Evolutionary conservation across 2,113 vertebrate genomes (phyloP).

Genomic region (Crotalus viridis): DNA sequence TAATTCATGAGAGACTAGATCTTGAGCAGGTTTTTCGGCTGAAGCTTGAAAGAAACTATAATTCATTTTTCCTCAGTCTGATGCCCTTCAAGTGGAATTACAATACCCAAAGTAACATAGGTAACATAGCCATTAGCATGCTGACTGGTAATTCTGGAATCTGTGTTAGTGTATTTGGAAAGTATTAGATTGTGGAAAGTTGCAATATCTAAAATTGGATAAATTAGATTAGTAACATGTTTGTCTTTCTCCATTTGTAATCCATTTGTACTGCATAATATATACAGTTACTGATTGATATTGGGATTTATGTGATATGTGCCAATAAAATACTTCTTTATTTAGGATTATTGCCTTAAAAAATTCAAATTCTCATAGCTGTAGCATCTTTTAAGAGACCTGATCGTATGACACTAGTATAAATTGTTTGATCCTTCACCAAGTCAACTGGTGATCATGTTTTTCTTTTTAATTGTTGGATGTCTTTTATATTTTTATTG

Average conservation of each 20-base stretch:
- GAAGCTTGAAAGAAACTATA: neutral
- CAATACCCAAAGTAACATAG: neutral
- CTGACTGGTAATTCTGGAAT: neutral
- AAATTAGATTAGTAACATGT: neutral
- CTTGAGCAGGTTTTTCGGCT: neutral
- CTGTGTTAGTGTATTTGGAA: neutral
- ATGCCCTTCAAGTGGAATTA: neutral
- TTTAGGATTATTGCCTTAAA: neutral
- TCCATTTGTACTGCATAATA: neutral
- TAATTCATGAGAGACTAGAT: neutral
- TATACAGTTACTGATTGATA: neutral
- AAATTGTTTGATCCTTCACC: neutral
- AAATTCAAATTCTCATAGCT: neutral
- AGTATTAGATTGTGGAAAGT: neutral
- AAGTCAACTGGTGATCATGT: neutral
- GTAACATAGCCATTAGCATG: neutral
- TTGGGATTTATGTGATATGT: neutral
- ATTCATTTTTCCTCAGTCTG: neutral
- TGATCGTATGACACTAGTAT: neutral
- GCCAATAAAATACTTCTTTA: neutral
- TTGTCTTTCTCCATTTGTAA: neutral
- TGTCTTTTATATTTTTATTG: neutral
- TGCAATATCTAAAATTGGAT: neutral
- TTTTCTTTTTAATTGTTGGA: neutral
- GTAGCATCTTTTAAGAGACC: neutral